Base-by-base conservation (phyloP, 2,113 vertebrate genomes). In the Callospermophilus lateralis region DNA sequence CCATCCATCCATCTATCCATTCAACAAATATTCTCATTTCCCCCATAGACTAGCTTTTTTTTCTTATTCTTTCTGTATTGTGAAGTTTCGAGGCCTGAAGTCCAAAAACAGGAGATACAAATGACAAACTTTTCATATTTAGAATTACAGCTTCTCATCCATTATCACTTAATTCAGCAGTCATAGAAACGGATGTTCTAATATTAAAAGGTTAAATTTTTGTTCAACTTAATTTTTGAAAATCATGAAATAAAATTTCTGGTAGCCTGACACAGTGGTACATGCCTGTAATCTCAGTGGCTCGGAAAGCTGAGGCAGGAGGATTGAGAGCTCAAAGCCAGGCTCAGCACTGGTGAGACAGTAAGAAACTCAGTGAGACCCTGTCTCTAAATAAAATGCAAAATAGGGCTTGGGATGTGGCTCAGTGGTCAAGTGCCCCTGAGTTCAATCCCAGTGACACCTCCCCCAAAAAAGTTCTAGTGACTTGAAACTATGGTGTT, bases 221-320 rank as follows among this genome's bases (percentile, higher is more conserved):
- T 80, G 45, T 96, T 88, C 26, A 76, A 76, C 16, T 90, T 68
- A 93, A 51, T 37, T 73, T 94, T 95, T 84, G 13, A 91, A 86
- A 87, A 80, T 32, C 32, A 42, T 42, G 53, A 37, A 77, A 13
- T 51, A 63, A 58, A 37, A 32, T 9, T 63, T 63, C 32, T n/a
- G 6, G 90, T 53, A 53, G 51, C 51, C 51, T 1, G 51, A 15
- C 16, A 16, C 51, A 53, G 51, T 53, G 51, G 16, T 53, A 16
- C 51, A 17, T 4, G 15, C 51, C 13, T 53, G 51, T 53, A 53
- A 53, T 53, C 16, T 15, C 51, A 53, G 51, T 53, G 51, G 51
- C 3, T 53, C 51, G 4, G 51, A 16, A 51, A 16, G 51, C 51
- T 16, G 51, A 53, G 51, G 51, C 51, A 53, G 51, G 51, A 16